Base-by-base conservation (phyloP, 1,140 invertebrate genomes). In the Drosophila erecta region DNA sequence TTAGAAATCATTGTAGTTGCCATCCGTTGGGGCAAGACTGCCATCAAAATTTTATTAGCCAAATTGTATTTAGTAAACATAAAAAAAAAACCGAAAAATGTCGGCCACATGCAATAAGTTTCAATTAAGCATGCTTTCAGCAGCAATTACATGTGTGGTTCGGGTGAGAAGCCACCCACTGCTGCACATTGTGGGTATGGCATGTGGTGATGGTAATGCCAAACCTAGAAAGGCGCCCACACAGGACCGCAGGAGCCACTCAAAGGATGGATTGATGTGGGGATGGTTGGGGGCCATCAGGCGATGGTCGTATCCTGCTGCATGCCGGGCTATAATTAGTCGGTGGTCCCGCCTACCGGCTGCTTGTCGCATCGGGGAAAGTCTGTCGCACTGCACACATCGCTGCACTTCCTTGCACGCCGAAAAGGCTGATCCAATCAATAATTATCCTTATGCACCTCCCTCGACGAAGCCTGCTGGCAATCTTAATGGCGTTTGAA, bases 361-460 rank as follows among this genome's bases (percentile, higher is more conserved):
- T 43, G 60, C 17, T 37, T 61, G 60, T 64, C 27, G 15, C 41
- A 30, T 15, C 15, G 40, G 30, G 38, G 35, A 37, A 38, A 14
- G 17, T 30, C 12, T 37, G 40, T 46, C 56, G 33, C 33, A 35
- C 22, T 38, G 27, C 64, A 66, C 43, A 35, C 59, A 37, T 65
- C 33, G 35, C n/a, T 40, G 35, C 35, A 35, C 43, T 38, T 50
- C 4, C 33, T 35, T 24, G 14, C 43, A 27, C 30, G n/a, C 15
- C 56, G 33, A 44, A 60, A 35, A 46, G 11, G 11, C 11, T 33
- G 35, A 65, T 65, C 60, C 17, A 70, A 70, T 70, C 66, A 70
- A 70, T 70, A 70, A 56, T 55, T 69, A 56, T 69, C 50, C 15
- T 27, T 41, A 55, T 66, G 40, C 62, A 69, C 37, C 17, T n/a